Evolutionary conservation across 2,888 invertebrate species (phyloP).

Genomic region (Eremobia ochroleuca): DNA sequence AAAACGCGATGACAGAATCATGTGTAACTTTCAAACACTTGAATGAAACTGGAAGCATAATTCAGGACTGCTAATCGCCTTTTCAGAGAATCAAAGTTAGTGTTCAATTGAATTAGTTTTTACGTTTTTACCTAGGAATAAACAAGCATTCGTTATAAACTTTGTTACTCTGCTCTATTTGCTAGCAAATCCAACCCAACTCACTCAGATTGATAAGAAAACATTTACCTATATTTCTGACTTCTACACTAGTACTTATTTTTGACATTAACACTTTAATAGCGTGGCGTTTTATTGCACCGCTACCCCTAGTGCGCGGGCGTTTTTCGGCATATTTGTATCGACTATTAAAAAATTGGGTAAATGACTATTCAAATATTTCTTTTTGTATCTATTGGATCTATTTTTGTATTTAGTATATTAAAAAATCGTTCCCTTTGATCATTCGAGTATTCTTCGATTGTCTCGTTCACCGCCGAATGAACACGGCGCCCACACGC

Average conservation of each 20-base stretch:
- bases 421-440: no score
- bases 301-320: no score
- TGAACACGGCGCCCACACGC: no score
- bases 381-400: no score
- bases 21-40: conserved; percentile 1
- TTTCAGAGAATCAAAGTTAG: background rate
- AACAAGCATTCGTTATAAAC: conserved; percentile 15
- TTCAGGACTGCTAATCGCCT: background rate
- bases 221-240: background rate
- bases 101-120: background rate
- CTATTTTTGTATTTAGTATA: no score
- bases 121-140: background rate
- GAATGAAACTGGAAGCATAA: background rate
- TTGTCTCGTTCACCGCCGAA: no score
- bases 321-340: no score
- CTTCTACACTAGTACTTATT: background rate
- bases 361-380: no score
- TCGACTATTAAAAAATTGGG: no score
- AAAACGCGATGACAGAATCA: background rate
- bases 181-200: background rate
- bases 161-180: background rate
- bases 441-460: no score
- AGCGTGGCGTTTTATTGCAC: no score
- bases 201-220: background rate
- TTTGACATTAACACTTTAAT: background rate